Evolutionary conservation across 1,140 invertebrate species (phyloP).

Genomic region (Argopecten irradians): DNA sequence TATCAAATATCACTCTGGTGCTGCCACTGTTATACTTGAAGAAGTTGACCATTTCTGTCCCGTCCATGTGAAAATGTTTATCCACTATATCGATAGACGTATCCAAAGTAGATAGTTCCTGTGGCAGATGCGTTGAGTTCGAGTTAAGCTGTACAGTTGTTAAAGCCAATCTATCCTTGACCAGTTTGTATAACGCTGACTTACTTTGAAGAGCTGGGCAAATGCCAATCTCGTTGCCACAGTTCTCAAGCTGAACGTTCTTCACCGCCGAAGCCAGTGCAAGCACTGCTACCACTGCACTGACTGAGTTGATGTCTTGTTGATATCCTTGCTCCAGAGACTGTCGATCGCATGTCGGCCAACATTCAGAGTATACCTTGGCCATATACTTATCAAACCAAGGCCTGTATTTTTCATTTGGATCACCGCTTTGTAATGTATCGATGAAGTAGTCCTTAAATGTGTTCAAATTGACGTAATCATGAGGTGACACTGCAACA

Average conservation of each 20-base stretch:
- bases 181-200: background rate
- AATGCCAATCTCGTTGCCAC: background rate
- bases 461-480: slow-evolving; percentile 33
- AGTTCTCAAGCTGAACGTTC: slow-evolving; percentile 5
- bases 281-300: slow-evolving; percentile 33
- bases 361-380: background rate
- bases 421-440: background rate
- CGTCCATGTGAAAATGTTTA: background rate
- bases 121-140: background rate
- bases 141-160: no score
- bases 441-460: slow-evolving; percentile 40
- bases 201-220: background rate
- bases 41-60: background rate
- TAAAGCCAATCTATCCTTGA: background rate
- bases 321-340: background rate
- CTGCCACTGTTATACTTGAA: background rate
- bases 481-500: slow-evolving; percentile 31
- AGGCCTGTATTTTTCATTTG: background rate
- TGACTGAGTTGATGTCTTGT: slow-evolving; percentile 23
- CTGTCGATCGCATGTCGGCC: background rate
- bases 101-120: slow-evolving; percentile 4
- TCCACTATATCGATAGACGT: background rate
- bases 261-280: slow-evolving; percentile 37
- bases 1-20: background rate
- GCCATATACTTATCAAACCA: slow-evolving; percentile 31